These are phyloP conservation scores for Micronycteris hirsuta DNA, from an alignment of 2,113 vertebrate species.

Conservation along the genomic window DNA sequence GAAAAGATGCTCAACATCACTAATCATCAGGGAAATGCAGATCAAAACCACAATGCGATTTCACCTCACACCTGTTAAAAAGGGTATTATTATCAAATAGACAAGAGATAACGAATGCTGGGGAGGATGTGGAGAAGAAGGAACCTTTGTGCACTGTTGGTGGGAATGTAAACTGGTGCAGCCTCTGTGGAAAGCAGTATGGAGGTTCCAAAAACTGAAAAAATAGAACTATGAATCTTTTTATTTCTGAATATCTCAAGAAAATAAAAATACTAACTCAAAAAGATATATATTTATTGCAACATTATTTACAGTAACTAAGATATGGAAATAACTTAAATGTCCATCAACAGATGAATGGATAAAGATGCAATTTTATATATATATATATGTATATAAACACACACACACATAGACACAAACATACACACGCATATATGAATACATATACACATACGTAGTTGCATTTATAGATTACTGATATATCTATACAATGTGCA, in stretches of 20 bases:
- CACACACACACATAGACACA: too few relatives aligned
- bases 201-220: background rate
- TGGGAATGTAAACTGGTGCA: background rate
- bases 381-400: too few relatives aligned
- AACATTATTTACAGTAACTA: background rate
- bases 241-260: background rate
- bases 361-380: too few relatives aligned
- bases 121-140: background rate
- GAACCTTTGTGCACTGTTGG: background rate
- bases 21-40: background rate
- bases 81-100: background rate
- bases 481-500: background rate
- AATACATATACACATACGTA: too few relatives aligned
- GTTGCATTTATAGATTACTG: constrained; percentile 24
- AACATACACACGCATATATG: too few relatives aligned
- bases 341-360: background rate
- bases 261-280: background rate
- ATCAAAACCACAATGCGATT: background rate
- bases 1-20: background rate
- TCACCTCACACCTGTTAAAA: background rate
- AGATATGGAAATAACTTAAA: background rate
- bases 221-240: background rate
- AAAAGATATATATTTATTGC: background rate
- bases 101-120: background rate
- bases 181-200: background rate